phyloP scores from a whole-genome alignment of 2,888 invertebrate genomes.

The Lycocerus yunnanus region DNA sequence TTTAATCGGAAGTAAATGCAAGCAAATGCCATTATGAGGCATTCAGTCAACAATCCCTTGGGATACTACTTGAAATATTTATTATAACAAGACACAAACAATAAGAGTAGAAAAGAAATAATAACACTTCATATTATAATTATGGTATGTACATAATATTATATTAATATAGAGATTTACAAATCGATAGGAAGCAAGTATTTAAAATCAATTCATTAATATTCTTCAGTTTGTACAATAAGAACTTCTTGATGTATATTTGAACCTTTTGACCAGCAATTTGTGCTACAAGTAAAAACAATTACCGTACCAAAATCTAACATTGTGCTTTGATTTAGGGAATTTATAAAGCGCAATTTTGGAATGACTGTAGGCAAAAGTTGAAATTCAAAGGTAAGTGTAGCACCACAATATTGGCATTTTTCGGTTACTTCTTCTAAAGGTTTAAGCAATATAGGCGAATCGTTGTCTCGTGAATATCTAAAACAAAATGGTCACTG shows the following conservation, averaged over 20 bases:
- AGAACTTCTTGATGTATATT: constrained; percentile 71
- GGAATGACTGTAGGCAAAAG: constrained; percentile 80
- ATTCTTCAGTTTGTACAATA: constrained; percentile 73
- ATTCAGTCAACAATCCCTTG: no score
- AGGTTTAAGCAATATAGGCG: constrained; percentile 72
- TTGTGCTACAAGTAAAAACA: constrained; percentile 80
- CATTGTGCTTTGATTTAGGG: constrained; percentile 54
- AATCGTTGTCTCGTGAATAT: constrained; percentile 71
- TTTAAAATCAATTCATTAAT: not conserved
- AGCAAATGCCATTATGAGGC: no score
- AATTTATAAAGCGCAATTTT: constrained; percentile 62
- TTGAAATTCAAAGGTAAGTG: constrained; percentile 81
- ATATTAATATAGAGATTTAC: not conserved
- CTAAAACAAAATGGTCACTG: constrained; percentile 57
- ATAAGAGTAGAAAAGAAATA: not conserved
- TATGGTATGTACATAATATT: not conserved
- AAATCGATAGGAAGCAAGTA: not conserved
- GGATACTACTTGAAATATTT: no score
- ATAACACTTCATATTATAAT: not conserved
- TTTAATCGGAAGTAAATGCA: no score
- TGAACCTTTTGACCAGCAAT: constrained; percentile 78
- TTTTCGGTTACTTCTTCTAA: constrained; percentile 60
- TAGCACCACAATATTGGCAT: constrained; percentile 73
- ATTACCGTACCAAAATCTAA: constrained; percentile 88
- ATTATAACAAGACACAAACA: not conserved